These are phyloP conservation scores for Ryuthela nishihirai DNA, from an alignment of 2,888 invertebrate genomes.

Conservation along the genomic window DNA sequence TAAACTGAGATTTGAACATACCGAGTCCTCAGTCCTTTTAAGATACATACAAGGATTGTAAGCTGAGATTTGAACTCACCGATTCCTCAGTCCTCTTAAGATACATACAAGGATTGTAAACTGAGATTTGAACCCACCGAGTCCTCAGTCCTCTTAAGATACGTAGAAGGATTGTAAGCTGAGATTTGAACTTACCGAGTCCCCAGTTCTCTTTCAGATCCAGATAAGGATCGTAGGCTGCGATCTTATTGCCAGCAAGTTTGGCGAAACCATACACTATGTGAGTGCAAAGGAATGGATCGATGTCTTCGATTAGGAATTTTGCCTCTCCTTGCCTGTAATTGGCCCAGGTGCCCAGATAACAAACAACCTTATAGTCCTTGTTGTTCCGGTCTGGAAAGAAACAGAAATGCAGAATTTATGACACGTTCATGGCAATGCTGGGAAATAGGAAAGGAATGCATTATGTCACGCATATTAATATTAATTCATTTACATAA, in stretches of 20 bases:
- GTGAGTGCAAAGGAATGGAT: constrained; percentile 33
- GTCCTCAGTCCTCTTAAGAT: too few relatives aligned
- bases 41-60: too few relatives aligned
- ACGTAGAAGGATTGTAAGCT: too few relatives aligned
- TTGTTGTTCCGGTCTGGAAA: constrained; percentile 31
- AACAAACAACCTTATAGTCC: constrained; percentile 63
- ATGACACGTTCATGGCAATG: too few relatives aligned
- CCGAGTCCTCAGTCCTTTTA: too few relatives aligned
- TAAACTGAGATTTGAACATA: too few relatives aligned
- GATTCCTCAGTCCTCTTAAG: too few relatives aligned
- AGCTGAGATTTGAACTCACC: too few relatives aligned
- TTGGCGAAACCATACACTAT: constrained; percentile 36
- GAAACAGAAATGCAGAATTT: not conserved
- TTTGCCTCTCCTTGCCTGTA: constrained; percentile 56
- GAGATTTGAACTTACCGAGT: constrained; percentile 22
- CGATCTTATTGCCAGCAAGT: constrained; percentile 26
- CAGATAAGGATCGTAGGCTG: constrained; percentile 31
- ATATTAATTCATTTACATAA: not conserved
- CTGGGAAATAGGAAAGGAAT: too few relatives aligned
- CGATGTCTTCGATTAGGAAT: constrained; percentile 39
- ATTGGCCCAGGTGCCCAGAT: constrained; percentile 73
- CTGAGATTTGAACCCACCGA: too few relatives aligned
- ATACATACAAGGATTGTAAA: too few relatives aligned
- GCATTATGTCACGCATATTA: not conserved
- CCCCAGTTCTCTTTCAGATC: constrained; percentile 39